These are phyloP conservation scores for Gastrophryne carolinensis DNA, from an alignment of 2,797 vertebrate species.

Conservation along the genomic window DNA sequence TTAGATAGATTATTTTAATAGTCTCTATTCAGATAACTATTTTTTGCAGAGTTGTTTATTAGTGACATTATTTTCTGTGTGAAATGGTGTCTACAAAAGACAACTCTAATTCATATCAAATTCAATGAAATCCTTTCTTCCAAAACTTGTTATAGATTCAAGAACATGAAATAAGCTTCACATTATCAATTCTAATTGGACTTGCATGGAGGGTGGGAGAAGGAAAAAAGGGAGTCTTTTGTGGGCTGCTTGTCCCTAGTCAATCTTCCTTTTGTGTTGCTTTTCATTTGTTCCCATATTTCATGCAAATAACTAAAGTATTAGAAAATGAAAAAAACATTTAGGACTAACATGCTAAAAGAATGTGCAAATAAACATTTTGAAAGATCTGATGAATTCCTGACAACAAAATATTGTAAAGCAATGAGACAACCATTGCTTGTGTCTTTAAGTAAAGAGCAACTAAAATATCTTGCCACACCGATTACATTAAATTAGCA, in stretches of 20 bases:
- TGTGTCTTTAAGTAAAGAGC: too few relatives aligned
- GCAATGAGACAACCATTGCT: not conserved
- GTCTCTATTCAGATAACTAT: not conserved
- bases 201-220: constrained; percentile 3
- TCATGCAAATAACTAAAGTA: not conserved
- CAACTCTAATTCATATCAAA: constrained; percentile 27
- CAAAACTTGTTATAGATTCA: constrained; percentile 39
- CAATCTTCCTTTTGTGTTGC: constrained; percentile 36
- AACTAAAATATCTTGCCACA: too few relatives aligned
- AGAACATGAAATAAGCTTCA: constrained; percentile 37
- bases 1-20: too few relatives aligned
- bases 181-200: constrained; percentile 44
- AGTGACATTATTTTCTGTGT: constrained; percentile 6
- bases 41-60: not conserved
- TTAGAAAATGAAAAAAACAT: not conserved
- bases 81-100: constrained; percentile 32
- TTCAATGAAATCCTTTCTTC: constrained; percentile 47
- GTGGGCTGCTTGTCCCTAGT: constrained; percentile 10
- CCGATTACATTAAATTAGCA: too few relatives aligned
- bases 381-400: not conserved
- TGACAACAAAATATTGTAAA: not conserved
- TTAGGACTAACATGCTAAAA: not conserved
- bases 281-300: not conserved
- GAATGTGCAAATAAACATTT: not conserved
- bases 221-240: constrained; percentile 37